A percentile compares a stretch with the other conserved stretches of the same genome.
Evolutionary conservation across 2,888 invertebrate genomes (phyloP).

Genomic region (Melinopterus prodromus): DNA sequence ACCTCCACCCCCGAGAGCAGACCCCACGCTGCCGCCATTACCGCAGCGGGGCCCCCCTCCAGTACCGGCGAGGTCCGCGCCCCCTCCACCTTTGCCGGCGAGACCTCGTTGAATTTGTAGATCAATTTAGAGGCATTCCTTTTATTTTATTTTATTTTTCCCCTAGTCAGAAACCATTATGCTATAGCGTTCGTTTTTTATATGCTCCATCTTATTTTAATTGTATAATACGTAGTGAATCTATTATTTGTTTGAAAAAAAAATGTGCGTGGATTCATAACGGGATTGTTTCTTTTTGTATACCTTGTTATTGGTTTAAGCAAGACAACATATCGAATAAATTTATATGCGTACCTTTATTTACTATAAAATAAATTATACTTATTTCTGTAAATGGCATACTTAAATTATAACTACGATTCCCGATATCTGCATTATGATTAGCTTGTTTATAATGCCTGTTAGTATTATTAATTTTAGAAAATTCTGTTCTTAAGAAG

Average conservation of each 20-base stretch:
- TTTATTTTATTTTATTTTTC: slow-evolving; percentile 16
- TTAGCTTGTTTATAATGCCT: neutral
- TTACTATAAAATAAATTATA: no score
- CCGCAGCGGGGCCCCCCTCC: slow-evolving; percentile 63
- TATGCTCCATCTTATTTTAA: no score
- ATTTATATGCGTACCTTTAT: neutral
- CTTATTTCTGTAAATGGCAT: neutral
- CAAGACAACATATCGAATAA: neutral
- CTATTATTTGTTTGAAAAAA: no score
- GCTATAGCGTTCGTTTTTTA: neutral
- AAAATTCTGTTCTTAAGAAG: neutral
- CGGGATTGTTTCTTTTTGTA: no score
- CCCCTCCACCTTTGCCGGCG: slow-evolving; percentile 74
- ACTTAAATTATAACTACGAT: neutral
- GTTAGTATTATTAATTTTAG: neutral
- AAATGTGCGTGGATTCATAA: no score
- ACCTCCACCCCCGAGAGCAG: slow-evolving; percentile 64
- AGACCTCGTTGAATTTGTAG: slow-evolving; percentile 60
- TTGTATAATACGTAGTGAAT: no score
- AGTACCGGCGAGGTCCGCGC: slow-evolving; percentile 65
- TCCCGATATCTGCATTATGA: neutral
- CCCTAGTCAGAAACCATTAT: slow-evolving; percentile 13
- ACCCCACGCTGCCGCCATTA: slow-evolving; percentile 68
- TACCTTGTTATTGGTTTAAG: neutral
- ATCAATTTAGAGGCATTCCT: slow-evolving; percentile 23